phyloP scores from a whole-genome alignment of 2,888 invertebrate species.

The Trichopria drosophilae region DNA sequence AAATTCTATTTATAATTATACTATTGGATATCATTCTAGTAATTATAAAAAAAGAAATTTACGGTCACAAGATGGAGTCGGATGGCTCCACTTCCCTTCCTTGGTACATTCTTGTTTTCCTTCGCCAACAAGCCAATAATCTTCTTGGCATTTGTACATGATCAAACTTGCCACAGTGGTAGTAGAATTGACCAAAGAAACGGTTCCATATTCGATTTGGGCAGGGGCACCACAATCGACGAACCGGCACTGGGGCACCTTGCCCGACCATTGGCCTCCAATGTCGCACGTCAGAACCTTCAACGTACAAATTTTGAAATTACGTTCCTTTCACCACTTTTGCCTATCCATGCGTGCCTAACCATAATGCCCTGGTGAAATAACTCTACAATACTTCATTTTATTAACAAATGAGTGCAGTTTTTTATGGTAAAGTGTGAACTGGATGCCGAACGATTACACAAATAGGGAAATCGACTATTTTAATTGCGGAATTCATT shows the following conservation, averaged over 20 bases:
- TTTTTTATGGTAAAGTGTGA: too few species aligned
- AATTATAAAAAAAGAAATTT: slow-evolving; percentile 51
- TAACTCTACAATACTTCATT: too few species aligned
- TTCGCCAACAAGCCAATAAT: slow-evolving; percentile 80
- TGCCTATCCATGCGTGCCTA: too few species aligned
- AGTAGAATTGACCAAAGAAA: slow-evolving; percentile 73
- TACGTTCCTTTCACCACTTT: slow-evolving; percentile 32
- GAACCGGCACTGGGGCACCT: slow-evolving; percentile 80
- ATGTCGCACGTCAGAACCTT: slow-evolving; percentile 80
- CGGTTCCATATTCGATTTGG: slow-evolving; percentile 76
- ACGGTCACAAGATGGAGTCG: slow-evolving; percentile 85
- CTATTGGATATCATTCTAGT: slow-evolving; percentile 16
- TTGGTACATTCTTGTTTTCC: slow-evolving; percentile 72
- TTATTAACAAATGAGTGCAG: too few species aligned
- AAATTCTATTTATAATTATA: slow-evolving; percentile 15
- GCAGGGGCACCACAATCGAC: slow-evolving; percentile 85
- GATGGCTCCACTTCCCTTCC: slow-evolving; percentile 86
- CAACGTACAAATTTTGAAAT: slow-evolving; percentile 31
- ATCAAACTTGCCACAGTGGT: slow-evolving; percentile 80
- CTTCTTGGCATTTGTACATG: slow-evolving; percentile 78
- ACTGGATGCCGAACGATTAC: too few species aligned
- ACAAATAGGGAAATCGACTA: too few species aligned
- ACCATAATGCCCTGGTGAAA: too few species aligned
- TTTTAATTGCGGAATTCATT: too few species aligned
- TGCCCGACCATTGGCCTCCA: slow-evolving; percentile 83